Evolutionary conservation across 2,113 vertebrate genomes (phyloP).

Genomic region (Vidua macroura): DNA sequence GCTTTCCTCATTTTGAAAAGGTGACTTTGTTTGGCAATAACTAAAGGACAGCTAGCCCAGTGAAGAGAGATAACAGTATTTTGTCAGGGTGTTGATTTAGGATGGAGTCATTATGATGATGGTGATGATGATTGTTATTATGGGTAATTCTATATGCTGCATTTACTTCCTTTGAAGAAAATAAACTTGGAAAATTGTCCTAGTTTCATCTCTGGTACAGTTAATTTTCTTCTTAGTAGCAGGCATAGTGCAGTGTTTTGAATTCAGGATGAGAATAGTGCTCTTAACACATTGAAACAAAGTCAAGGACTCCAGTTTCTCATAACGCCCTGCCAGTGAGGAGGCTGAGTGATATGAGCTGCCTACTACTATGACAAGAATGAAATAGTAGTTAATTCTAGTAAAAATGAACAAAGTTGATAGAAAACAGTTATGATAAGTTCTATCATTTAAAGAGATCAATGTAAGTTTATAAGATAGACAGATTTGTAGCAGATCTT

Average conservation of each 20-base stretch:
- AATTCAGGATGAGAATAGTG: neutral
- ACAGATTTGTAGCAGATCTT: neutral
- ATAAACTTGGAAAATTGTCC: neutral
- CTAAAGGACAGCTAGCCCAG: neutral
- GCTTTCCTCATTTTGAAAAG: neutral
- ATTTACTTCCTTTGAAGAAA: neutral
- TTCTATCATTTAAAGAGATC: neutral
- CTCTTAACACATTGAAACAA: neutral
- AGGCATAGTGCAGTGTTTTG: neutral
- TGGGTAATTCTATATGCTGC: neutral
- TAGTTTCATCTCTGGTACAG: neutral
- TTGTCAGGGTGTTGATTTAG: neutral
- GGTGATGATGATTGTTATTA: neutral
- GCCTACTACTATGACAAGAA: neutral
- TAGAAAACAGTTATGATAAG: neutral
- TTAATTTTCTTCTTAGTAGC: neutral
- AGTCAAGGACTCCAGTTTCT: neutral
- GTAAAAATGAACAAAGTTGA: neutral
- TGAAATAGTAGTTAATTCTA: neutral
- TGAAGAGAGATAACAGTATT: neutral
- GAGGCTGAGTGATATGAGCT: neutral
- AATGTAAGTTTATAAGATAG: neutral
- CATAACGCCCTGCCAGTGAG: neutral
- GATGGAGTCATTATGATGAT: neutral
- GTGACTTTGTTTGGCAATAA: neutral